Base-by-base conservation (phyloP, 2,888 invertebrate species). In the Ophonus ardosiacus region DNA sequence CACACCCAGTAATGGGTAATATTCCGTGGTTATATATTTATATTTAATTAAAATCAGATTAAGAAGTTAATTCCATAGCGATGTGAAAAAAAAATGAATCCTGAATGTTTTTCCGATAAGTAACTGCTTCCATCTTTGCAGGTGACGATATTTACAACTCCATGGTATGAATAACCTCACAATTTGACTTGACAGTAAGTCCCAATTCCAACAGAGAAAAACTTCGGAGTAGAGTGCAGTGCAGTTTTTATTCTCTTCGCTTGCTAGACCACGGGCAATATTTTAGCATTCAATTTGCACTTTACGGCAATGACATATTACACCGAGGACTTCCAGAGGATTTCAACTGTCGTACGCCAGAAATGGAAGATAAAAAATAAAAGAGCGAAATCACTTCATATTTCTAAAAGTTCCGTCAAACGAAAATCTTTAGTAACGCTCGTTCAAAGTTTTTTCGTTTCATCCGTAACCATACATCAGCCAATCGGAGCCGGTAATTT, bases 371-470 rank as follows among this genome's bases (percentile, higher is more conserved):
- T 78, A 78, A 78, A 78, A 78, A 78, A 78, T 78, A 78, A 78
- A 78, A 57, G 78, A 78, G 24, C 78, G 31, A 24, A 78, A 78
- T 78, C 78, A 78, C 78, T 78, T 78, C 78, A 78, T 78, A 78
- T 78, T 78, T 78, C 57, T 78, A 78, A 78, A 71, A 78, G n/a
- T 78, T 78, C 78, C 17, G 13, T 78, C 78, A 78, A 57, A 57
- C 78, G 56, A 24, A 17, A 78, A 78, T 57, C 78, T 78, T 78
- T 57, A 78, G 56, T 78, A 43, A 43, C 71, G 18, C 38, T 38
- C 38, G 15, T 18, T 68, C 17, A 17, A 78, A 78, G 78, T 78
- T 78, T 78, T 74, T 74, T 74, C 71, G 38, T n/a, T 65, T 38
- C 10, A 74, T 74, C 43, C 74, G 74, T 51, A 74, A 74, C 74